Percentiles rank a stretch among this genome's conserved stretches.
phyloP scores from a whole-genome alignment of 2,113 vertebrate genomes.

The Cichladusa arquata region DNA sequence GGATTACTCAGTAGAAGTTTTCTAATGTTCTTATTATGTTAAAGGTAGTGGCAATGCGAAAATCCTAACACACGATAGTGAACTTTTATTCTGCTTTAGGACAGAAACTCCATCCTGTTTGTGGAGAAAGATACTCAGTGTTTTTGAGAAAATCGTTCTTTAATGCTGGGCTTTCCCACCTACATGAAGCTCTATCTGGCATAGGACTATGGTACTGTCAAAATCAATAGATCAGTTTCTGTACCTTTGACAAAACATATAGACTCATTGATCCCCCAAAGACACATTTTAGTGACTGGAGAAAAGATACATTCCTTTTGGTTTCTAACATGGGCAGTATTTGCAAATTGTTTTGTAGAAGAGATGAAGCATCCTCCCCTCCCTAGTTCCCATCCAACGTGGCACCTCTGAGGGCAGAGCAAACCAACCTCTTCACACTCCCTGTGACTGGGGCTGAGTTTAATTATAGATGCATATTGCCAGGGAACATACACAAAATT shows the following conservation, averaged over 20 bases:
- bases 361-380: neutral
- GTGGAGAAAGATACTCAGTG: neutral
- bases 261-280: neutral
- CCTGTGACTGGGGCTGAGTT: neutral
- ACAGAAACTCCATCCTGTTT: neutral
- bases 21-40: neutral
- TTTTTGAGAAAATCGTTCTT: neutral
- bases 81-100: neutral
- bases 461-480: neutral
- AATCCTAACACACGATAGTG: neutral
- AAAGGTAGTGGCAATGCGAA: neutral
- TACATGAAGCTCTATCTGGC: neutral
- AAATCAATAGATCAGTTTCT: neutral
- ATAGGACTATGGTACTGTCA: neutral
- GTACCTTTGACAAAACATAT: neutral
- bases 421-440: neutral
- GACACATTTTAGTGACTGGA: neutral
- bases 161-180: neutral
- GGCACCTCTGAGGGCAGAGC: neutral
- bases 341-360: neutral
- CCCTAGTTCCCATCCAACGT: neutral
- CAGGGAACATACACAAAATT: neutral
- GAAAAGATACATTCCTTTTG: neutral
- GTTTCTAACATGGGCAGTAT: neutral
- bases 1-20: neutral